Base-by-base conservation (phyloP, 2,888 invertebrate species). In the Bibio marci region DNA sequence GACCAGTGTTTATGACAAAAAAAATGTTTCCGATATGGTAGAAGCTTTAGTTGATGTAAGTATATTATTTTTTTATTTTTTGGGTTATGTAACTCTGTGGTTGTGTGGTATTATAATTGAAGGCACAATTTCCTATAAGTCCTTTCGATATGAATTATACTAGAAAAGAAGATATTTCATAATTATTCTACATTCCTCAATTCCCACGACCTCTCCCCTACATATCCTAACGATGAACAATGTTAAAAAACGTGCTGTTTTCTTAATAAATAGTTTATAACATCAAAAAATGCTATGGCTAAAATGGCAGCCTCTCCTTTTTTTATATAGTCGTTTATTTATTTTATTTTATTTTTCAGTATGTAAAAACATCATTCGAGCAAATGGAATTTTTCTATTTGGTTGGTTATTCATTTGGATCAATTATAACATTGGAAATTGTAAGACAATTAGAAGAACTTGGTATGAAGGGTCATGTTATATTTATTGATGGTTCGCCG, bases 341-440 rank as follows among this genome's bases (percentile, higher is more conserved):
- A 13, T n/a, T 30, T 30, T 7, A 15, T n/a, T n/a, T n/a, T n/a
- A n/a, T n/a, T 14, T 32, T 65, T 26, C 51, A 81, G 78, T 62
- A 71, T 47, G 66, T 80, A 10, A 64, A 69, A 40, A 63, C 67
- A 11, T 54, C 76, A n/a, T 62, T 69, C 10, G 71, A 53, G 32
- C 42, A 70, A 0, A 66, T 67, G 14, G 69, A 73, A 26, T 69
- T 71, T 1, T 91, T 81, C 62, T 71, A 72, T 42, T 55, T 95
- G 2, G 71, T 82, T 12, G 94, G 83, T 2, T 92, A 95, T 64
- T 95, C 94, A 12, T 92, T 76, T 53, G 95, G 95, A 33, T 66
- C 78, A 0, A 58, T 80, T 17, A 65, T 90, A 15, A 78, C 80
- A 0, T 59, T 91, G 40, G 83, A 90, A 55, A 62, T 92, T 42